Evolutionary conservation across 1,140 invertebrate species (phyloP).

Genomic region (Leptinotarsa defecta): DNA sequence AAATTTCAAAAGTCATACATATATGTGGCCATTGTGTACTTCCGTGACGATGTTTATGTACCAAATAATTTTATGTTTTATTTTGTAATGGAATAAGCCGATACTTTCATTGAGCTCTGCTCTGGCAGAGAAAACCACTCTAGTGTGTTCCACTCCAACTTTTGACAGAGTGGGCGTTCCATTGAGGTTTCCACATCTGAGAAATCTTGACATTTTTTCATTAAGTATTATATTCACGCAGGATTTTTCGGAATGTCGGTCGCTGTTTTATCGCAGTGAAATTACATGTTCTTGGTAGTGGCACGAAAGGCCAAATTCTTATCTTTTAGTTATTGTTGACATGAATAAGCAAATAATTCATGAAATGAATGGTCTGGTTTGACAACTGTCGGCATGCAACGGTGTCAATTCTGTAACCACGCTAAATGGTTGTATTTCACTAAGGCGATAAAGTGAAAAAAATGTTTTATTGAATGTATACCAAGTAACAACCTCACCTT

Average conservation of each 20-base stretch:
- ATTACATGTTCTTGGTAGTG: background rate
- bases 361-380: background rate
- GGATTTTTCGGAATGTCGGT: background rate
- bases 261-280: background rate
- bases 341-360: background rate
- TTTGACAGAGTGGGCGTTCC: too few species aligned
- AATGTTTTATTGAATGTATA: too few species aligned
- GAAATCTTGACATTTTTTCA: background rate
- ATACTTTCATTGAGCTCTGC: background rate
- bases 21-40: too few species aligned
- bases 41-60: too few species aligned
- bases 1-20: too few species aligned
- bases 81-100: background rate
- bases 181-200: too few species aligned
- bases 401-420: too few species aligned
- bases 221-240: background rate
- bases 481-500: too few species aligned
- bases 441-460: too few species aligned
- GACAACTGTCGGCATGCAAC: background rate
- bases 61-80: too few species aligned
- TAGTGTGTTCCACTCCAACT: background rate
- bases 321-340: background rate
- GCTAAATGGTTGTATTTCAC: too few species aligned
- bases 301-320: slow-evolving; percentile 5
- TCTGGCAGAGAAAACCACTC: background rate